A percentile compares a stretch with the other conserved stretches of the same genome.
Conservation (phyloP, 1,140 invertebrate species). For the Solenopsis invicta region DNA sequence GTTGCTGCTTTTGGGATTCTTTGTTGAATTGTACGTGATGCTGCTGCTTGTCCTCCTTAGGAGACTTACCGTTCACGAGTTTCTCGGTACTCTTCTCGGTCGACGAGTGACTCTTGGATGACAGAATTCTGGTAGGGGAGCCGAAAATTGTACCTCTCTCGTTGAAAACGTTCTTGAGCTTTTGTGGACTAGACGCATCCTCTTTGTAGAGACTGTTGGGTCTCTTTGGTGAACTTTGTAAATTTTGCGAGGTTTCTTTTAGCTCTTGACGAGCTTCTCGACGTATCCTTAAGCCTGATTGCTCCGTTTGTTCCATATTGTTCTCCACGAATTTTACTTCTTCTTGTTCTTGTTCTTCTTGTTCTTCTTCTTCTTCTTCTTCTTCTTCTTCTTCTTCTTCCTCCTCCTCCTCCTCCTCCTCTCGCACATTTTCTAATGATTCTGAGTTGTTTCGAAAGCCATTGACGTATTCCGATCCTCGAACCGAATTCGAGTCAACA, state of each 20-base stretch:
- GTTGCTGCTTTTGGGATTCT: conserved; percentile 79
- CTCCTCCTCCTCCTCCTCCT: conserved; percentile 25
- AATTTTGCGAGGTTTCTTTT: conserved; percentile 66
- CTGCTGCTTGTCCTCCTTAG: conserved; percentile 84
- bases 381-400: neutral
- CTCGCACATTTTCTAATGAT: conserved; percentile 13
- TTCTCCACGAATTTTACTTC: conserved; percentile 52
- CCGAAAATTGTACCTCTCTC: conserved; percentile 65
- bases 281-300: conserved; percentile 76
- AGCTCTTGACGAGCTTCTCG: conserved; percentile 78
- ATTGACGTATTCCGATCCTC: neutral
- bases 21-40: conserved; percentile 89
- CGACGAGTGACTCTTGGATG: conserved; percentile 64
- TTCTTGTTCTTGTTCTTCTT: neutral
- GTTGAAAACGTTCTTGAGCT: conserved; percentile 70
- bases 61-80: conserved; percentile 79
- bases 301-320: conserved; percentile 13
- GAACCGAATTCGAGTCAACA: conserved; percentile 54
- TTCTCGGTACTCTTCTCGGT: conserved; percentile 77
- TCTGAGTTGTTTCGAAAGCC: neutral
- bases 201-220: conserved; percentile 77
- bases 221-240: conserved; percentile 68
- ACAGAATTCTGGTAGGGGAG: conserved; percentile 74
- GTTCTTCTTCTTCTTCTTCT: conserved; percentile 2
- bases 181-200: conserved; percentile 65